Conservation (phyloP, 2,113 vertebrate species). For the Polypterus bichir region DNA sequence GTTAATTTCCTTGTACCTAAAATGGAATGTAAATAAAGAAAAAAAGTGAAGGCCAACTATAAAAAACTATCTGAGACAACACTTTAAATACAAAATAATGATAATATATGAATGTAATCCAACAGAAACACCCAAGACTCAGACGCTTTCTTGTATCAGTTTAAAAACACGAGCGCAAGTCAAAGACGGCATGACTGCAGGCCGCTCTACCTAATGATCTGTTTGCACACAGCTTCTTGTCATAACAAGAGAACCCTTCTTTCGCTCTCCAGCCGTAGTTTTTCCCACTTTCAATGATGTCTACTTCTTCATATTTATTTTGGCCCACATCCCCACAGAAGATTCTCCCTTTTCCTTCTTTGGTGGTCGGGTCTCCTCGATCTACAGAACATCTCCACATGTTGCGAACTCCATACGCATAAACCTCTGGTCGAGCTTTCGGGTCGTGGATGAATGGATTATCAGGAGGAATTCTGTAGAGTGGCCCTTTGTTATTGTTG, state of each 20-base stretch:
- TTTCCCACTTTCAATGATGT: conserved; percentile 75
- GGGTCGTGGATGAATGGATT: conserved; percentile 70
- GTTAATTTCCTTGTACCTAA: no score
- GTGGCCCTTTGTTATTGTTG: conserved; percentile 54
- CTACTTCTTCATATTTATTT: conserved; percentile 88
- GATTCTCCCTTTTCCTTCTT: conserved; percentile 71
- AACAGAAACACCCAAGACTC: no score
- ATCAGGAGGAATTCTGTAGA: conserved; percentile 71
- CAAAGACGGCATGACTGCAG: neutral
- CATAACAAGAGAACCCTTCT: conserved; percentile 89
- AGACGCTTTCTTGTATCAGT: no score
- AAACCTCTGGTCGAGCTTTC: conserved; percentile 71
- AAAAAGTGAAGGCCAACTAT: no score
- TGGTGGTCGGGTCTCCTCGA: conserved; percentile 62
- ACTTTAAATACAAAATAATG: no score
- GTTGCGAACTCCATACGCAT: conserved; percentile 79
- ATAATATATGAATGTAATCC: no score
- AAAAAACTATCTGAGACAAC: no score
- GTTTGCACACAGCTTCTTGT: conserved; percentile 84
- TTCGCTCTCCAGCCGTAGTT: conserved; percentile 93
- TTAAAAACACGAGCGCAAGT: neutral
- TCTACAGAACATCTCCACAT: conserved; percentile 98
- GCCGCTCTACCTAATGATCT: conserved; percentile 63
- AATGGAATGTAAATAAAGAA: no score
- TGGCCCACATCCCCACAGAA: conserved; percentile 94